Evolutionary conservation across 2,888 invertebrate species (phyloP), one percentile per base, ranked within the genome.

Genomic region (Drosophila rubida): DNA sequence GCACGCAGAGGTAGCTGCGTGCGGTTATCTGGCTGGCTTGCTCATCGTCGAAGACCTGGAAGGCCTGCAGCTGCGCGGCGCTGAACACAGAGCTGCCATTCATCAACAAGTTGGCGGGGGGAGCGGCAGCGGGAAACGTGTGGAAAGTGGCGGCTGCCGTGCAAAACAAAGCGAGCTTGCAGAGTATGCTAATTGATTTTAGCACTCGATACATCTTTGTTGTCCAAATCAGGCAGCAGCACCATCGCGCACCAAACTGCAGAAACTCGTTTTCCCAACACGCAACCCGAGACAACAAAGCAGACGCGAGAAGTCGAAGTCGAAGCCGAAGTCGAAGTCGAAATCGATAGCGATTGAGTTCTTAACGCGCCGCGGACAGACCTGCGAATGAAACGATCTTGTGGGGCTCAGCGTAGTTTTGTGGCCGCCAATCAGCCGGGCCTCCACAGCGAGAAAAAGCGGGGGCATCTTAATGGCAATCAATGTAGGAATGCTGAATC

Each of bases 101-200:
- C 64, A 78, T 11, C 22, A 19, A 4, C 13, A 57, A 5, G 7
- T 13, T n/a, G 16, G 14, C 1, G 11, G 11, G 2, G n/a, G 30
- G 30, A 32, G 4, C 1, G 30, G 30, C 4, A 35, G 9, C 11
- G 35, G 35, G 14, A 14, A 37, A 14, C 35, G 35, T 7, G 14
- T 37, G 35, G 35, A 37, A 37, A 37, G 35, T 37, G 35, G 27
- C 37, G 9, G 45, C 35, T 22, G 53, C 30, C 41, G 14, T 44
- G 46, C 49, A 30, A 74, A 65, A 70, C 64, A 68, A 64, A 41
- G 66, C 50, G 53, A 75, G 41, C 70, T 70, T 70, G 42, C 25
- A 71, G 75, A 71, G 72, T 87, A 85, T 87, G 84, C 84, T 85
- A 85, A 85, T 87, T 87, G 81, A 71, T 76, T 80, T 85, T 74